Evolutionary conservation across 2,797 vertebrate genomes (phyloP).

Genomic region (Mormyrus proboscirostris): DNA sequence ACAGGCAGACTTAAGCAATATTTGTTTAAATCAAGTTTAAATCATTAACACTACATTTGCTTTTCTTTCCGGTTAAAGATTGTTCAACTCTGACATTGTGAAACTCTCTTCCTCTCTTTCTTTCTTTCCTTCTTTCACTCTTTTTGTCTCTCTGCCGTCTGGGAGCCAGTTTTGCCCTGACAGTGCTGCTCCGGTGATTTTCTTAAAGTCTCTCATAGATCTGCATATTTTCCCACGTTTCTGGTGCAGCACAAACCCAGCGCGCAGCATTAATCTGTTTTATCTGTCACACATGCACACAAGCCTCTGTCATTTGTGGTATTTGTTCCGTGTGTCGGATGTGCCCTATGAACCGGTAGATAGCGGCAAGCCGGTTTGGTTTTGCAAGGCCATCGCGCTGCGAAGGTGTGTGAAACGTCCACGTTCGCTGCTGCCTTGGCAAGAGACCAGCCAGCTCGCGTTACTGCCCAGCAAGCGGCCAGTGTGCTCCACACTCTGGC

Average conservation of each 20-base stretch:
- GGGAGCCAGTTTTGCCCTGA: background rate
- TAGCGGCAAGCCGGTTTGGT: background rate
- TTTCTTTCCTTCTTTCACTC: background rate
- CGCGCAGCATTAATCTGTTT: background rate
- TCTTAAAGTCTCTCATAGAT: background rate
- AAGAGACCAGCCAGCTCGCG: background rate
- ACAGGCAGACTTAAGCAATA: background rate
- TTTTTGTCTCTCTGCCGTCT: background rate
- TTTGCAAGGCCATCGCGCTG: background rate
- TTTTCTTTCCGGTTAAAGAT: background rate
- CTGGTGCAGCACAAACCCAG: background rate
- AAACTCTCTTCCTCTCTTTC: background rate
- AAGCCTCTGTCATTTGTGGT: background rate
- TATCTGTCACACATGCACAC: background rate
- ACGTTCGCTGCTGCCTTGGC: background rate
- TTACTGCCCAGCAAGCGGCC: background rate
- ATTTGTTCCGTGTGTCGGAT: background rate
- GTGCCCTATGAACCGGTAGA: background rate
- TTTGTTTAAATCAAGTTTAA: background rate
- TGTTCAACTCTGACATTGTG: background rate
- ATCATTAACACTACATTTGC: background rate
- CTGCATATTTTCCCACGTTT: background rate
- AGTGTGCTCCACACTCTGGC: background rate
- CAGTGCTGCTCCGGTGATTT: background rate
- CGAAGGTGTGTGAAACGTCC: background rate